Conservation (phyloP, 2,888 invertebrate species). For the Latheticus oryzae region DNA sequence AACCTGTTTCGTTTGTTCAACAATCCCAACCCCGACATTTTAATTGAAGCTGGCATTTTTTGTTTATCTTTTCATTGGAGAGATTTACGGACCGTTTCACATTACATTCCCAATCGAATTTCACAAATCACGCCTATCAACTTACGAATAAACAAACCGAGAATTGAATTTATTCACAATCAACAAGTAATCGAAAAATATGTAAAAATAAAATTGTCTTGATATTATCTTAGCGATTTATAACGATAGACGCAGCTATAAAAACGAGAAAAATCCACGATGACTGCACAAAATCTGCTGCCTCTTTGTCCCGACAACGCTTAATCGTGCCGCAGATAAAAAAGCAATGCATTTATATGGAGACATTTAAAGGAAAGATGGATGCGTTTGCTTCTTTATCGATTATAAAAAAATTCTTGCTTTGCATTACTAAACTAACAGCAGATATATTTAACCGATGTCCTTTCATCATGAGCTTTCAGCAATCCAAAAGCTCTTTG, state of each 20-base stretch:
- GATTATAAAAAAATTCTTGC: too few species aligned
- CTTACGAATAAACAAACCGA: conserved; percentile 9
- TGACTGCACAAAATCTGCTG: too few species aligned
- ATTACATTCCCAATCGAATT: conserved; percentile 20
- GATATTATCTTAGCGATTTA: conserved; percentile 28
- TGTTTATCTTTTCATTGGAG: conserved; percentile 25
- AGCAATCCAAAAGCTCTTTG: conserved; percentile 10
- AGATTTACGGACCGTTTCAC: conserved; percentile 22
- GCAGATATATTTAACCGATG: too few species aligned
- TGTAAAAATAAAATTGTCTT: too few species aligned
- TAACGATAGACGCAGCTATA: conserved; percentile 6
- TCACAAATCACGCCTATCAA: conserved; percentile 12
- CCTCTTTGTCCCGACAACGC: conserved; percentile 33
- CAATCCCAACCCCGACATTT: conserved; percentile 25
- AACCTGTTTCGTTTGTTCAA: conserved; percentile 19
- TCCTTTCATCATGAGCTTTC: neutral
- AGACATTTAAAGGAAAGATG: conserved; percentile 34
- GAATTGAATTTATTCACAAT: conserved; percentile 8
- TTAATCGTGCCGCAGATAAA: conserved; percentile 35
- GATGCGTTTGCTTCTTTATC: too few species aligned
- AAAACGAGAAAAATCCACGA: conserved; percentile 26
- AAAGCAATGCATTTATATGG: conserved; percentile 40
- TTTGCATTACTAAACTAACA: too few species aligned
- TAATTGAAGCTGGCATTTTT: conserved; percentile 22
- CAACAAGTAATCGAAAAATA: too few species aligned